Percentiles rank a stretch among this genome's conserved stretches.
phyloP scores from a whole-genome alignment of 2,113 vertebrate species.

The Oryzias woworae region DNA sequence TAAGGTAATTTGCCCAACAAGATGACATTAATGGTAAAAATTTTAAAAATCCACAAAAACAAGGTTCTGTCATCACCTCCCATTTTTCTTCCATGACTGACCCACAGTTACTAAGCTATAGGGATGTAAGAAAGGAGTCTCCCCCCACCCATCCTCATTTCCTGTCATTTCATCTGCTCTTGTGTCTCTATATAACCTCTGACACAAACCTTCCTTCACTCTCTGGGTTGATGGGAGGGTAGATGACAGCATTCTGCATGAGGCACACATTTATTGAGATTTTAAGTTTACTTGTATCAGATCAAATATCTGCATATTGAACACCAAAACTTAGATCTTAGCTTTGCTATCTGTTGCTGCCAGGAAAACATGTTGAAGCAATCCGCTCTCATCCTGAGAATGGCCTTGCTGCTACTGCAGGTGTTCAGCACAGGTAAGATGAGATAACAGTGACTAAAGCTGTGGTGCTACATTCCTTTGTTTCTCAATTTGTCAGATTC shows the following conservation, averaged over 20 bases:
- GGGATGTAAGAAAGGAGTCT: constrained; percentile 14
- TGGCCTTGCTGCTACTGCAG: constrained; percentile 21
- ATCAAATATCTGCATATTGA: neutral
- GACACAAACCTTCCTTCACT: constrained; percentile 14
- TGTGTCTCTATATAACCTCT: constrained; percentile 61
- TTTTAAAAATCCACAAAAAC: constrained; percentile 15
- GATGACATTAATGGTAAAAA: neutral
- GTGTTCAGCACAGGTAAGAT: constrained; percentile 51
- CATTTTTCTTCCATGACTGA: constrained; percentile 25
- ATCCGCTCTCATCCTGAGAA: constrained; percentile 26
- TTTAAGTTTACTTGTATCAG: neutral
- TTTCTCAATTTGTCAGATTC: neutral
- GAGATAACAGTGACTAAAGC: neutral
- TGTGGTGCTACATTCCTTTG: neutral
- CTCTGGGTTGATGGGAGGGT: neutral
- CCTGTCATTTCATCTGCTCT: constrained; percentile 34
- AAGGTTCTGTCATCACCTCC: constrained; percentile 4
- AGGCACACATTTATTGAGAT: neutral
- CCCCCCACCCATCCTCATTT: constrained; percentile 27
- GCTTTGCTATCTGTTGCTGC: neutral
- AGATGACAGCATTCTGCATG: constrained; percentile 10
- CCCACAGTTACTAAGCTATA: constrained; percentile 6
- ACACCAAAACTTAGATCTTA: neutral
- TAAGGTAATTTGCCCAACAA: neutral
- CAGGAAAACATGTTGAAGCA: constrained; percentile 33